Evolutionary conservation across 2,113 vertebrate genomes (phyloP).

Genomic region (Dicrurus megarhynchus): DNA sequence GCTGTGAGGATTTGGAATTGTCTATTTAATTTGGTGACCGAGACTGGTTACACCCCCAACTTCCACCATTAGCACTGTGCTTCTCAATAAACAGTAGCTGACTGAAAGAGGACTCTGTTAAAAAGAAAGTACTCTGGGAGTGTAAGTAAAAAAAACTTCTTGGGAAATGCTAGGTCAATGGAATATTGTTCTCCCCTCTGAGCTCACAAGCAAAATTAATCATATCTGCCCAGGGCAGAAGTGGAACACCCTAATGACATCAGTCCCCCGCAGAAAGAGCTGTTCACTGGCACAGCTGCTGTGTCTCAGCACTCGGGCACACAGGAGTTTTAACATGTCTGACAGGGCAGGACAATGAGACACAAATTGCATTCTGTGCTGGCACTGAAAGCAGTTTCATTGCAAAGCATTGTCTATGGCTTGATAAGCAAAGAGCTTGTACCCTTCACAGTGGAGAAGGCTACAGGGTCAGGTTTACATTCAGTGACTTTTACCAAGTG

Average conservation of each 20-base stretch:
- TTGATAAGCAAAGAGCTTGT: neutral
- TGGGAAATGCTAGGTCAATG: slow-evolving; percentile 9
- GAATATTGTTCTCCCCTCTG: slow-evolving; percentile 35
- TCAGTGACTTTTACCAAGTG: neutral
- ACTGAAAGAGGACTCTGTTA: neutral
- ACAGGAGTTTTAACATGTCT: neutral
- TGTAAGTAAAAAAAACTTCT: neutral
- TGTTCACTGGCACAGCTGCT: neutral
- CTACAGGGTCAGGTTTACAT: neutral
- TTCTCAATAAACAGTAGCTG: neutral
- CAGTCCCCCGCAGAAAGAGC: neutral
- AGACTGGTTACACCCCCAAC: neutral
- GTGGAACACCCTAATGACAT: slow-evolving; percentile 43
- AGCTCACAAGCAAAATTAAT: slow-evolving; percentile 15
- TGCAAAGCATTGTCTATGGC: neutral
- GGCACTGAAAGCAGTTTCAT: neutral
- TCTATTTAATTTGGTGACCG: neutral
- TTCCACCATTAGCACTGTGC: neutral
- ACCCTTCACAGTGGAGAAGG: neutral
- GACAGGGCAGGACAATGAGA: neutral
- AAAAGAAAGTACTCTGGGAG: neutral
- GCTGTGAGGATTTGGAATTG: neutral
- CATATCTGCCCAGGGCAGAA: neutral
- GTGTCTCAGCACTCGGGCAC: neutral
- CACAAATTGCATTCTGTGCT: neutral